Evolutionary conservation across 2,888 invertebrate species (phyloP).

Genomic region (Sarcophaga variegata): DNA sequence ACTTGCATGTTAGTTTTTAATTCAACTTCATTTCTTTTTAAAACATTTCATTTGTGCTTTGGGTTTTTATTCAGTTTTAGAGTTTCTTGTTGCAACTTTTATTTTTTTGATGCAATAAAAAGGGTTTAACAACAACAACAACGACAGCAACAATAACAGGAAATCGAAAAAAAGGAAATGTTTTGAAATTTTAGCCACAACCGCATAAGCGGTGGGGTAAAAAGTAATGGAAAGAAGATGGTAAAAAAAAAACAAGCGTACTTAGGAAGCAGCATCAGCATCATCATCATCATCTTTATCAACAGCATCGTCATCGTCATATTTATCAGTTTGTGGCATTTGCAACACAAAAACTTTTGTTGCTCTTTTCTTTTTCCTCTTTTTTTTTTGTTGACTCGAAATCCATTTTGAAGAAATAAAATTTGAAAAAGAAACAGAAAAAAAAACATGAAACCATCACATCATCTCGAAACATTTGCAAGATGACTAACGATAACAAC

Average conservation of each 20-base stretch:
- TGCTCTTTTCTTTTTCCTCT: conserved; percentile 3
- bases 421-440: conserved; percentile 10
- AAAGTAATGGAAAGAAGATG: neutral
- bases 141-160: neutral
- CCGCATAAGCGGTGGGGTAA: conserved; percentile 39
- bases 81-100: neutral
- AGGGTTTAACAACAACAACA: neutral
- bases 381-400: neutral
- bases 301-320: conserved; percentile 41
- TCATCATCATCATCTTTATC: conserved; percentile 22
- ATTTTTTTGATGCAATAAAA: neutral
- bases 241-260: conserved; percentile 6
- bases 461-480: conserved; percentile 44
- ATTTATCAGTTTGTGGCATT: conserved; percentile 53
- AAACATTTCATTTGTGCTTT: neutral
- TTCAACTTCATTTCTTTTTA: neutral
- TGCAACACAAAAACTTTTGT: conserved; percentile 40
- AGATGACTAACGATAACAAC: conserved; percentile 56
- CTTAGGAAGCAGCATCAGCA: conserved; percentile 23
- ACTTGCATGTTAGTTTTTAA: conserved; percentile 18
- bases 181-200: conserved; percentile 51
- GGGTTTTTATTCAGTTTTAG: neutral
- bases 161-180: conserved; percentile 10
- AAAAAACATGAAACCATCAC: conserved; percentile 32
- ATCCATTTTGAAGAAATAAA: neutral